Base-by-base conservation (phyloP, 2,113 vertebrate species). In the Dasyprocta punctata region DNA sequence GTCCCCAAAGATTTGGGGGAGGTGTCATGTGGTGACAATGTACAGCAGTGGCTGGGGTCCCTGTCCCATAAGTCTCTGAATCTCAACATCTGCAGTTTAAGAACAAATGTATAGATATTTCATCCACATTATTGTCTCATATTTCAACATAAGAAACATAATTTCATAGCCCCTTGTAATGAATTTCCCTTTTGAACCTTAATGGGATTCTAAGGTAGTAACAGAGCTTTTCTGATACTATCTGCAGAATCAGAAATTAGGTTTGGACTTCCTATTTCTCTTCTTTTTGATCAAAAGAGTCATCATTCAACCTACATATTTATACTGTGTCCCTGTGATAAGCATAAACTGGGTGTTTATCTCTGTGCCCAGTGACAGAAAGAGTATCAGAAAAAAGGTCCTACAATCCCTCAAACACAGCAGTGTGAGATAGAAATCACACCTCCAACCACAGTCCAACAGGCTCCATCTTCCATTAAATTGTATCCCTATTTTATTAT, bases 401-500 rank as follows among this genome's bases (percentile, higher is more conserved):
- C 0, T 24, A 60, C 52, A 94, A 54, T 92, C 75, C 0, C 63
- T 90, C 86, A 77, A 44, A 78, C 69, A 82, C 80, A 77, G n/a
- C 5, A 28, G 38, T 1, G 13, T 41, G 63, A 80, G 47, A 38
- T 54, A 38, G 41, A 97, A 96, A 92, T 95, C 67, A 60, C 63
- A 28, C 44, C 33, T 60, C 83, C 60, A 89, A 96, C 24, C 95
- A 54, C 22, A 83, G 3, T 6, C 28, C 84, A n/a, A 17, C 67
- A 52, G 61, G 47, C 33, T 97, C 96, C 89, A 5, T 95, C 61
- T 97, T 97, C 93, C 36, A 14, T 20, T 96, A 88, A 96, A 36
- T 92, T n/a, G 49, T 60, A 88, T 90, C 28, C 65, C 52, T 47
- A 11, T 92, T 97, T 96, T 93, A 89, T 96, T 92, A 77, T n/a